Percentiles rank a stretch among this genome's conserved stretches.
Evolutionary conservation across 2,888 invertebrate species (phyloP).

Genomic region (Syritta pipiens): DNA sequence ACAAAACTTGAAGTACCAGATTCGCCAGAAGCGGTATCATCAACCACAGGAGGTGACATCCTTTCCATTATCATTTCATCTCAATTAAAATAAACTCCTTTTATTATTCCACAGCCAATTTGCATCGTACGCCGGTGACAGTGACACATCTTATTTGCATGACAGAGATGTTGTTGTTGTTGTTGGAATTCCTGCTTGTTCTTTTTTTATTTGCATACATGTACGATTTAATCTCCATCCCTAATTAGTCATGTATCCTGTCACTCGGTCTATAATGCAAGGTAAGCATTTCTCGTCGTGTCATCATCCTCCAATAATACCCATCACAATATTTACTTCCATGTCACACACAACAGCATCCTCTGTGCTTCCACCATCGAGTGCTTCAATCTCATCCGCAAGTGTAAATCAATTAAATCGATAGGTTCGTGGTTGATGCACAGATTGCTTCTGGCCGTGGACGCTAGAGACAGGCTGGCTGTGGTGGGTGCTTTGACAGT

Average conservation of each 20-base stretch:
- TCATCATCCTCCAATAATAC: constrained; percentile 39
- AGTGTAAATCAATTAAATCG: constrained; percentile 44
- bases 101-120: constrained; percentile 39
- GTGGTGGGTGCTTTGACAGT: not conserved
- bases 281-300: constrained; percentile 10
- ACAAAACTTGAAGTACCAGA: not conserved
- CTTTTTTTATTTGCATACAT: too few species aligned
- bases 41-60: constrained; percentile 4
- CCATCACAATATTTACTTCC: constrained; percentile 47
- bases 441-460: not conserved
- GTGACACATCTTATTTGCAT: constrained; percentile 14
- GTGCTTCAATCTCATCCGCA: not conserved
- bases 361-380: too few species aligned
- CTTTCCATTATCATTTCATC: constrained; percentile 54
- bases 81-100: constrained; percentile 51
- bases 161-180: too few species aligned
- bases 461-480: not conserved
- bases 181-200: too few species aligned
- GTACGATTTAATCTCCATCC: constrained; percentile 27
- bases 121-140: constrained; percentile 18
- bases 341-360: not conserved
- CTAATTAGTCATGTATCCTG: constrained; percentile 44
- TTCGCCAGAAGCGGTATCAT: not conserved
- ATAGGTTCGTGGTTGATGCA: constrained; percentile 6
- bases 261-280: constrained; percentile 10